These are phyloP conservation scores for Rhopalosiphum nymphaeae DNA, from an alignment of 2,888 invertebrate species.

Conservation along the genomic window DNA sequence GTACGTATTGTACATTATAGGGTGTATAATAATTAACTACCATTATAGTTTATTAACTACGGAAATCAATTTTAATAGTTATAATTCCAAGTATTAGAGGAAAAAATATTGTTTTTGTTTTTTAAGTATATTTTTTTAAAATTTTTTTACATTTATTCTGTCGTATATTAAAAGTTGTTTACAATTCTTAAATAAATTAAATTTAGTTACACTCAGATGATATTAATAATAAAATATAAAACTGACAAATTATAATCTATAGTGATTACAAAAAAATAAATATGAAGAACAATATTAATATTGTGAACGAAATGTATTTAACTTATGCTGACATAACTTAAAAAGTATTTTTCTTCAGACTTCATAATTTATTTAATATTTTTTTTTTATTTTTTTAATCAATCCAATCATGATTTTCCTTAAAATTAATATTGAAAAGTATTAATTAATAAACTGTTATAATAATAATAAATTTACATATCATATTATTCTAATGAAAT, in stretches of 20 bases:
- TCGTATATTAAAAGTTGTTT: background rate
- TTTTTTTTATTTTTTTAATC: background rate
- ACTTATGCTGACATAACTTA: background rate
- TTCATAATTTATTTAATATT: background rate
- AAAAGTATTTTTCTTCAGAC: background rate
- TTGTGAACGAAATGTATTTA: background rate
- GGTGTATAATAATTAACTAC: background rate
- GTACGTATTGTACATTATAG: background rate
- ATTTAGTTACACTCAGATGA: background rate
- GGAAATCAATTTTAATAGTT: background rate
- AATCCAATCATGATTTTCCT: fast-evolving
- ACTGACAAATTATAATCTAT: background rate
- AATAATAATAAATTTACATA: too few species aligned
- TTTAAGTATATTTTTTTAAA: too few species aligned
- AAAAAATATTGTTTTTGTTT: background rate
- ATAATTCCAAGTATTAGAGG: background rate
- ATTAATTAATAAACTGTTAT: too few species aligned
- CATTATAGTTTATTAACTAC: background rate
- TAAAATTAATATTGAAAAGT: too few species aligned
- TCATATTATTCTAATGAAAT: background rate
- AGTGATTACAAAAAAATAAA: background rate
- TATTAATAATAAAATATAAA: background rate
- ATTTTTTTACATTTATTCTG: background rate
- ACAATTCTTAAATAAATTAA: too few species aligned
- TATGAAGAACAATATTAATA: background rate